Percentiles rank a stretch among this genome's conserved stretches.
phyloP scores from a whole-genome alignment of 2,113 vertebrate species.

The Mustelus asterias region DNA sequence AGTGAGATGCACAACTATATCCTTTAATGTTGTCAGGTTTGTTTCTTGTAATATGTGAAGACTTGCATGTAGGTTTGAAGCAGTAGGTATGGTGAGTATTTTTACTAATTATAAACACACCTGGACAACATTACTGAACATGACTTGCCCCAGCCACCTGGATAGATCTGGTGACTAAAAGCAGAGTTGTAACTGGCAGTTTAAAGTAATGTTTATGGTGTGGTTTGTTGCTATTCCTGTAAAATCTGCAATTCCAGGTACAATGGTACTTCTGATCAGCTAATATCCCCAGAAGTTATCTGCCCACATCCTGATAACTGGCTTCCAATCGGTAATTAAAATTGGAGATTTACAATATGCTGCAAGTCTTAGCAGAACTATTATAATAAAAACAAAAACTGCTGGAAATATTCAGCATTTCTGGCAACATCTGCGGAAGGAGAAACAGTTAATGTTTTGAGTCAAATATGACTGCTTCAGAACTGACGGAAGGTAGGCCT shows the following conservation, averaged over 20 bases:
- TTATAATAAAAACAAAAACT: neutral
- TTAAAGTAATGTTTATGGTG: neutral
- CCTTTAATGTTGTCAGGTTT: neutral
- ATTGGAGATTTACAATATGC: neutral
- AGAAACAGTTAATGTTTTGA: neutral
- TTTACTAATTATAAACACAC: neutral
- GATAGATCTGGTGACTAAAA: neutral
- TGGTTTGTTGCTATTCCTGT: neutral
- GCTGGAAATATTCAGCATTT: too few species aligned
- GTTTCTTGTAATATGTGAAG: neutral
- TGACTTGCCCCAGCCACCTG: neutral
- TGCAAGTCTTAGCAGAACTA: neutral
- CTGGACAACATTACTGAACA: neutral
- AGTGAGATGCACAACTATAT: neutral
- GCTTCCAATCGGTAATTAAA: neutral
- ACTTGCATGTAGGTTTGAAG: neutral
- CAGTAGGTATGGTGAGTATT: neutral
- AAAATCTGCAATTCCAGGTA: neutral
- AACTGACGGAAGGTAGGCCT: neutral
- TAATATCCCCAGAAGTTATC: neutral
- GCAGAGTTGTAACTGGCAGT: neutral
- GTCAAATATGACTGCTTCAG: neutral
- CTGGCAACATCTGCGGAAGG: too few species aligned
- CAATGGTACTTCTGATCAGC: neutral
- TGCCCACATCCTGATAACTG: neutral